Conservation (phyloP, 2,113 vertebrate species). For the Nerophis lumbriciformis region DNA sequence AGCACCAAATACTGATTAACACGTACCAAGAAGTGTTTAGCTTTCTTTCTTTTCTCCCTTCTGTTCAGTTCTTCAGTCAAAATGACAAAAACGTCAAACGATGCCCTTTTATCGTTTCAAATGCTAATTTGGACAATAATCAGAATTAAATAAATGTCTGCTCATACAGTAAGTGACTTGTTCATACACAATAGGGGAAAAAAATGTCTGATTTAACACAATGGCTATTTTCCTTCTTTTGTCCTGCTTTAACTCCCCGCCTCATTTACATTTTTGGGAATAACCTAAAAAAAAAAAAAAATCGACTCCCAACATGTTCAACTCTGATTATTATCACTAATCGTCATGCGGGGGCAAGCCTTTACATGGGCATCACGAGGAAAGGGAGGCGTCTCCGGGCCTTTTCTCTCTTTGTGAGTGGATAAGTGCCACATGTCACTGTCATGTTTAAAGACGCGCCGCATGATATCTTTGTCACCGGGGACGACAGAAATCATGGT, state of each 20-base stretch:
- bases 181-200: constrained; percentile 61
- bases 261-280: constrained; percentile 24
- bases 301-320: constrained; percentile 61
- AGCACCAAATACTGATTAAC: too few species aligned
- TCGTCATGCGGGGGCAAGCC: constrained; percentile 64
- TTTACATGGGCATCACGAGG: constrained; percentile 69
- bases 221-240: constrained; percentile 74
- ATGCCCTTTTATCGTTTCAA: constrained; percentile 59
- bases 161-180: constrained; percentile 66
- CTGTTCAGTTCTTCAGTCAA: constrained; percentile 1
- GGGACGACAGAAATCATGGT: constrained; percentile 69
- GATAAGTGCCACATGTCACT: constrained; percentile 79
- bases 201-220: constrained; percentile 74
- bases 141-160: constrained; percentile 66
- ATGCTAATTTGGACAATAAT: constrained; percentile 66
- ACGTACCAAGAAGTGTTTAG: neutral
- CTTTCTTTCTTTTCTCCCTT: neutral
- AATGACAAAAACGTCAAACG: constrained; percentile 40
- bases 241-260: constrained; percentile 59
- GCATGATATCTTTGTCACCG: constrained; percentile 82
- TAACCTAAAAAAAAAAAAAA: constrained; percentile 26
- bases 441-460: constrained; percentile 79
- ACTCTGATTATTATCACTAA: constrained; percentile 74
- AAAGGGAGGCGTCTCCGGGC: constrained; percentile 71
- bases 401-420: constrained; percentile 73